These are phyloP conservation scores for Lysandra coridon DNA, from an alignment of 2,888 invertebrate species.

Conservation along the genomic window DNA sequence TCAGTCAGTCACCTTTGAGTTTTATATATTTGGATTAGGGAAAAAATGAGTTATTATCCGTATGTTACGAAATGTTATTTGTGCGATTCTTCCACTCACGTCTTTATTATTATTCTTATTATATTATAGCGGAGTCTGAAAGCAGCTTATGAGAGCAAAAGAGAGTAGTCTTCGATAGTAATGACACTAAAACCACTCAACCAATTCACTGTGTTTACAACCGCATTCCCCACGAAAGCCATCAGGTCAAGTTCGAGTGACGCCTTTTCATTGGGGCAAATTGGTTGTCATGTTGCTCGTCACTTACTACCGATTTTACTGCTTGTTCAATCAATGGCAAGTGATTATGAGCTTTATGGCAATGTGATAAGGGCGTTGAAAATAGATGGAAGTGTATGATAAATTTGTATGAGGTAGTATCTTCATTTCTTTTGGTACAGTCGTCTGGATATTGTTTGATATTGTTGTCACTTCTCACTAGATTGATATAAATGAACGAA, in stretches of 20 bases:
- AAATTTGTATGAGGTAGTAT: constrained; percentile 35
- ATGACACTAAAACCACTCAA: neutral
- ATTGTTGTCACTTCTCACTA: too few relatives aligned
- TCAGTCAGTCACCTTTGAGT: too few relatives aligned
- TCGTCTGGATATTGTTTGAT: neutral
- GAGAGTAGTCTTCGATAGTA: neutral
- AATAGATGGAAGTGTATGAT: neutral
- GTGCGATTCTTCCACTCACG: too few relatives aligned
- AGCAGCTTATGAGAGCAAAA: neutral
- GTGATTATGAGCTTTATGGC: constrained; percentile 30
- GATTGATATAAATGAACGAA: too few relatives aligned
- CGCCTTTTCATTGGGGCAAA: constrained; percentile 62
- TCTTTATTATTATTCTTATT: too few relatives aligned
- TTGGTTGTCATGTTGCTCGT: constrained; percentile 54
- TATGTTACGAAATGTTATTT: too few relatives aligned
- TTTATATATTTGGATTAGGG: too few relatives aligned
- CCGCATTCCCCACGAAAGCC: constrained; percentile 43
- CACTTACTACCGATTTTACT: constrained; percentile 40
- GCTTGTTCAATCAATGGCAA: neutral
- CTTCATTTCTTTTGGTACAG: constrained; percentile 39
- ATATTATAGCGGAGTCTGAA: too few relatives aligned
- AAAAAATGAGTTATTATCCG: too few relatives aligned
- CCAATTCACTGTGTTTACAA: constrained; percentile 16
- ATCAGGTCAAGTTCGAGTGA: constrained; percentile 56
- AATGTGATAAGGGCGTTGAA: neutral